These are phyloP conservation scores for Temnothorax unifasciatus DNA, from an alignment of 2,888 invertebrate species.

Conservation along the genomic window DNA sequence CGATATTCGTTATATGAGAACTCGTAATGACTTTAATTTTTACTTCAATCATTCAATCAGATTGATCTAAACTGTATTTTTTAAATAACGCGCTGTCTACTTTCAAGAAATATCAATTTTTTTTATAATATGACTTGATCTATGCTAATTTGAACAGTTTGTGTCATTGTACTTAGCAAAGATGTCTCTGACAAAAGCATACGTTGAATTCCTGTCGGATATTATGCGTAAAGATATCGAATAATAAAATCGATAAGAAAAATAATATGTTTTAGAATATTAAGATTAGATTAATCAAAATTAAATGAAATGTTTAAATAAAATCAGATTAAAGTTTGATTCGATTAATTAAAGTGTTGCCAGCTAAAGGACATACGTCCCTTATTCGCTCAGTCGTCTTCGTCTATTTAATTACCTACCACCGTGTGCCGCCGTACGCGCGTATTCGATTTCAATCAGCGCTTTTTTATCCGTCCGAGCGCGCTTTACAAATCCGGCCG, in stretches of 20 bases:
- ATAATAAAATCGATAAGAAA: no score
- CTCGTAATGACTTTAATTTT: not conserved
- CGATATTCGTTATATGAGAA: not conserved
- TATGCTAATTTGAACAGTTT: not conserved
- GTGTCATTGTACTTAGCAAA: not conserved
- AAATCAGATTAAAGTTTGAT: slow-evolving; percentile 26
- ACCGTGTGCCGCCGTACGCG: slow-evolving; percentile 35
- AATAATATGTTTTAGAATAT: slow-evolving; percentile 4
- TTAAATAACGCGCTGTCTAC: not conserved
- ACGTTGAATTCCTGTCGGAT: not conserved
- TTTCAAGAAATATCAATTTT: not conserved
- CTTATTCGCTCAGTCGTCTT: slow-evolving; percentile 31
- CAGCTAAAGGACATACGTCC: slow-evolving; percentile 3
- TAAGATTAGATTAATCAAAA: not conserved
- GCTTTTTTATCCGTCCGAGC: slow-evolving; percentile 47
- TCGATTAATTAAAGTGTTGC: slow-evolving; percentile 41
- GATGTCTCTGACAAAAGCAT: not conserved
- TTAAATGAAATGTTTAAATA: not conserved
- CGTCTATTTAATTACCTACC: slow-evolving; percentile 56
- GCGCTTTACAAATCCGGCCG: slow-evolving; percentile 56
- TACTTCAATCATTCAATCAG: not conserved
- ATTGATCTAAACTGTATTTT: not conserved
- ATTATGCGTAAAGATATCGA: not conserved
- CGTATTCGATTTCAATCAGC: slow-evolving; percentile 58
- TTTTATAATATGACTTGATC: not conserved